Percentiles rank a stretch among this genome's conserved stretches.
These are phyloP conservation scores for Gymnothorax javanicus DNA, from an alignment of 2,797 vertebrate species.

Conservation along the genomic window DNA sequence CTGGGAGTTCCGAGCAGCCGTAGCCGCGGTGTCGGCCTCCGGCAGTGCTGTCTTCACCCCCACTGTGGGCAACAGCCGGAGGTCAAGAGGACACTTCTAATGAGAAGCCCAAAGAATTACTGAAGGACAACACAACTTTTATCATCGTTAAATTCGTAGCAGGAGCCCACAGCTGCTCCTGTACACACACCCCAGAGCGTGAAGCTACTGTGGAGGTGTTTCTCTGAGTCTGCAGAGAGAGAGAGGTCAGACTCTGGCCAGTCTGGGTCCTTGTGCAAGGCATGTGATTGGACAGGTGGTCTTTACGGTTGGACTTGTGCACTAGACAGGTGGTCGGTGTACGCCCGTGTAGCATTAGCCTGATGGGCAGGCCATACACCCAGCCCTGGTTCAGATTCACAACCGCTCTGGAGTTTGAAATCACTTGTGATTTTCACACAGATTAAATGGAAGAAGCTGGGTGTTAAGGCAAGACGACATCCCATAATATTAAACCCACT, in stretches of 20 bases:
- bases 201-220: background rate
- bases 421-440: too few relatives aligned
- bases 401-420: too few relatives aligned
- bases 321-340: background rate
- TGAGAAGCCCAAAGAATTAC: background rate
- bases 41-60: background rate
- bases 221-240: background rate
- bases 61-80: background rate
- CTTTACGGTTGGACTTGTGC: background rate
- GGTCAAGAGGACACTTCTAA: background rate
- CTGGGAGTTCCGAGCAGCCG: slow-evolving; percentile 4
- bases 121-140: background rate
- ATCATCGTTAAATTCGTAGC: background rate
- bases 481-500: too few relatives aligned
- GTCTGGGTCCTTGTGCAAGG: background rate
- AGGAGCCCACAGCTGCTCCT: background rate
- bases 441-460: too few relatives aligned
- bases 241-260: background rate
- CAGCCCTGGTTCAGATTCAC: background rate
- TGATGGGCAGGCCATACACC: background rate
- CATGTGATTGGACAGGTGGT: background rate
- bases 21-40: background rate
- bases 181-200: background rate
- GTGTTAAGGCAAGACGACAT: too few relatives aligned
- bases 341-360: background rate